Base-by-base conservation (phyloP, 2,888 invertebrate species). In the Drosophila melanocephala region DNA sequence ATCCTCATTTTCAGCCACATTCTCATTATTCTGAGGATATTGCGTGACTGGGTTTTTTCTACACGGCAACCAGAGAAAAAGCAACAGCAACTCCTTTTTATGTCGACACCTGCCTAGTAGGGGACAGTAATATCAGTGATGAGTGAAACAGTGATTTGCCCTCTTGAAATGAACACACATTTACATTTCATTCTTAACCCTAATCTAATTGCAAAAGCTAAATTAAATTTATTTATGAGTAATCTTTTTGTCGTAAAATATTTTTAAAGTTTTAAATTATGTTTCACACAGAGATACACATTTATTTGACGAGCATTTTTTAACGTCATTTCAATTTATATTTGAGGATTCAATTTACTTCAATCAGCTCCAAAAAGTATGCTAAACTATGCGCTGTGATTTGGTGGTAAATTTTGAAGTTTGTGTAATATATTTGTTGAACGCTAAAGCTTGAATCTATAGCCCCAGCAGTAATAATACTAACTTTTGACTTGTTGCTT, bases 71-170 rank as follows among this genome's bases (percentile, higher is more conserved):
- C 39, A 39, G 5, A 50, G 47, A 51, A 52, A 35, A 30, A 64
- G 57, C 57, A 60, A 39, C 35, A 55, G 62, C 52, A 50, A 65
- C 74, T 70, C 77, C 62, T 63, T 77, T 66, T 77, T 62, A 66
- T 70, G 64, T 44, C 66, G 66, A 71, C 75, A 78, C 67, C 66
- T 61, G 64, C 30, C 64, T 50, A 47, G 56, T 26, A 16, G 33
- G 37, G 50, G 16, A 14, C 28, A 16, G 19, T 12, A 28, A 22
- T 26, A 28, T 33, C 30, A 58, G 76, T 61, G 77, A 58, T 77
- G 72, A 39, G 52, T 30, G n/a, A 47, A 22, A 33, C 30, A 3
- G 69, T 62, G 56, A 70, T 16, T 26, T 47, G 7, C 22, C 47
- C 7, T 50, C 32, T 50, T 1, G 0, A n/a, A 28, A 26, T 4